Base-by-base conservation (phyloP, 1,140 invertebrate genomes). In the Caenorhabditis latens region DNA sequence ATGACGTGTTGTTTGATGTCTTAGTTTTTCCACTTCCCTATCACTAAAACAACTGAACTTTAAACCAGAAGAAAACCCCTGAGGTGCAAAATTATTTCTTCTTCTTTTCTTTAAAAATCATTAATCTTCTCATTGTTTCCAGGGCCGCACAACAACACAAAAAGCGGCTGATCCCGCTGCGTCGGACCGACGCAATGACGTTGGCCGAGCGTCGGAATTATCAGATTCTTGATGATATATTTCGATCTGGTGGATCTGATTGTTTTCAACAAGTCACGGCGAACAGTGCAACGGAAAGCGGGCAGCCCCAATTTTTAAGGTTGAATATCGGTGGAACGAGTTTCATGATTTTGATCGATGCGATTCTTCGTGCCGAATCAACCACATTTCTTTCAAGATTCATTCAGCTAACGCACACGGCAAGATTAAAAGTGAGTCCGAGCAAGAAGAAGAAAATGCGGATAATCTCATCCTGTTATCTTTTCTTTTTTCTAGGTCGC, bases 101-200 rank as follows among this genome's bases (percentile, higher is more conserved):
- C 50, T 14, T 32, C 42, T 58, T 21, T 40, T 63, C 19, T 84
- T 21, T 4, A 48, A 9, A 16, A 65, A 16, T 11, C 46, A 65
- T 16, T 84, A 48, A 84, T 58, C 55, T 21, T 61, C 5, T 21
- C 32, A 61, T 50, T 55, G 43, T 82, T 71, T 89, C 75, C 83
- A 89, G 89, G 57, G 91, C 91, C 48, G 90, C 91, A 42, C 90
- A 91, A 88, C 90, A 91, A 63, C 91, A 91, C 84, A 91, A 91
- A 88, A 90, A 91, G 85, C 88, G 91, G 85, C 75, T 90, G 67
- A 89, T 92, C 21, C 90, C 90, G 82, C 84, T 92, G 61, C 88
- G 91, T 32, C 91, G 90, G 86, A 92, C 91, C 16, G 91, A 92
- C 88, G 91, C 91, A 2, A 92, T 92, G 91, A 48, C 85, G 21